Evolutionary conservation across 2,797 vertebrate species (phyloP).

Genomic region (Otolemur crassicaudatus): DNA sequence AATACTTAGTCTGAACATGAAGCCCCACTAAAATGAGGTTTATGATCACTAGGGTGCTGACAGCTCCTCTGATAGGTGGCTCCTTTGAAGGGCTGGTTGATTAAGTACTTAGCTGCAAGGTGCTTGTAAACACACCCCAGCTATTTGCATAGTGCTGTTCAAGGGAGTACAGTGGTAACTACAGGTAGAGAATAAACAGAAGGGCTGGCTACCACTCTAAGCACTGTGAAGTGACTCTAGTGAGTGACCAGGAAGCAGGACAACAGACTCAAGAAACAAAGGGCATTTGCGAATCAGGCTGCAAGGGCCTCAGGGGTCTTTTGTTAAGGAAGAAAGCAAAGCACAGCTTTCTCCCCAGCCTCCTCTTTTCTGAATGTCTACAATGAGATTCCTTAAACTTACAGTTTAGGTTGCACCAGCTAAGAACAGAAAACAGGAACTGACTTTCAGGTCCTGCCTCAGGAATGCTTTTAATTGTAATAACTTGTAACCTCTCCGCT

Average conservation of each 20-base stretch:
- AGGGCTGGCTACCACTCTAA: not conserved
- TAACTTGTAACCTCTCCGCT: accelerated
- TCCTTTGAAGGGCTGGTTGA: conserved; percentile 34
- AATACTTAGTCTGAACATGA: not conserved
- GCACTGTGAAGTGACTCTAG: not conserved
- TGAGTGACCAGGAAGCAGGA: not conserved
- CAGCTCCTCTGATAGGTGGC: not conserved
- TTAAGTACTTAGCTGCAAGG: not conserved
- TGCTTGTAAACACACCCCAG: not conserved
- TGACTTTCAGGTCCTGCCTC: accelerated
- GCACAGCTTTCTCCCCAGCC: not conserved
- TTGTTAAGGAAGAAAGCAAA: not conserved
- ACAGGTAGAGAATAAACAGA: accelerated
- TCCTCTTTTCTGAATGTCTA: not conserved
- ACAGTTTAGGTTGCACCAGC: not conserved
- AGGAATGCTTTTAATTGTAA: accelerated
- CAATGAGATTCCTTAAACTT: not conserved
- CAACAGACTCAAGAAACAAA: not conserved
- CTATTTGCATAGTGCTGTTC: not conserved
- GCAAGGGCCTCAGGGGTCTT: not conserved
- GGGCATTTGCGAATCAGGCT: not conserved
- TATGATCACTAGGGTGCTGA: not conserved
- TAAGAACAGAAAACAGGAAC: not conserved
- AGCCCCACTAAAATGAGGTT: not conserved
- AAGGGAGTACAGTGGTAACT: not conserved